Evolutionary conservation across 2,113 vertebrate species (phyloP), one percentile per base, ranked within the genome.

Genomic region (Picathartes gymnocephalus): DNA sequence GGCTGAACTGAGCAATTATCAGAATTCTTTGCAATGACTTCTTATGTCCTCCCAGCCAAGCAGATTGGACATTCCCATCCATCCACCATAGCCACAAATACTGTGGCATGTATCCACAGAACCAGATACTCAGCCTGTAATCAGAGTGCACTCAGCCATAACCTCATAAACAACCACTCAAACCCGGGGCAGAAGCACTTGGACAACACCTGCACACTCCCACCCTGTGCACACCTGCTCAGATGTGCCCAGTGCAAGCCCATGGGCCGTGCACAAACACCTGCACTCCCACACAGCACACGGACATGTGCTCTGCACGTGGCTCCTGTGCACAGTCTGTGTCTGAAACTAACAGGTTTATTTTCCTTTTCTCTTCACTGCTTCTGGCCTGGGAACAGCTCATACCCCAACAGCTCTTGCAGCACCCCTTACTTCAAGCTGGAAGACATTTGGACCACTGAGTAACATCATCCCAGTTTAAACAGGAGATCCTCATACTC

Each of bases 131-230:
- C 40, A 88, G 31, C 15, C 2, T 14, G 47, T 15, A 10, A 16
- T 53, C 10, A 15, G 14, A 11, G n/a, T 9, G 33, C 48, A 20
- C 23, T 24, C n/a, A 82, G 57, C 58, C 81, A 16, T 6, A 39
- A 39, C 35, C 65, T 53, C 42, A 5, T 11, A 9, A 33, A 18
- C 16, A 42, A 3, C 17, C 1, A 0, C 50, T 30, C 42, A 70
- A 9, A 25, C 6, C 15, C 0, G 4, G 56, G 47, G 10, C 53
- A 87, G 40, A 3, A 54, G 23, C 70, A 21, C 0, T 3, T 2
- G 22, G 6, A 3, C 37, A 31, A 2, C 80, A 39, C 86, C 92
- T 78, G 88, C 51, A 50, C 10, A 0, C 62, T 48, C 66, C 14
- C 81, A 28, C 6, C 60, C 65, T 16, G 70, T 0, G 1, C 60